Conservation (phyloP, 1,140 invertebrate genomes). For the Drosophila hydei region DNA sequence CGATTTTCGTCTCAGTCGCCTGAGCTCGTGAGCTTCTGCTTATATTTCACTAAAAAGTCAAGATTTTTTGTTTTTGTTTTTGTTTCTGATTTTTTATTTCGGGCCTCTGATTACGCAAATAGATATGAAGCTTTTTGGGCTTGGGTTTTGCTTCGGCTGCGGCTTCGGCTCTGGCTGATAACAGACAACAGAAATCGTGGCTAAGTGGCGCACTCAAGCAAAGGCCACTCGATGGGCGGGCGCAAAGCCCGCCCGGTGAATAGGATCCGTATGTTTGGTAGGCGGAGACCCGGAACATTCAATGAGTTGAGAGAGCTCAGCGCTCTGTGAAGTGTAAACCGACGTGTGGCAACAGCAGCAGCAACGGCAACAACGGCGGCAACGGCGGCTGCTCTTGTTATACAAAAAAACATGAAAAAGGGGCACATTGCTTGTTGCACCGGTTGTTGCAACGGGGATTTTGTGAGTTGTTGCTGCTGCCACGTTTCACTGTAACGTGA, state of each 20-base stretch:
- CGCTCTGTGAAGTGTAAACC: conserved; percentile 66
- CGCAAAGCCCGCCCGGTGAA: conserved; percentile 46
- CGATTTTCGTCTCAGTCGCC: not conserved
- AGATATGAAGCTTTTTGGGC: conserved; percentile 37
- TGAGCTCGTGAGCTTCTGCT: conserved; percentile 8
- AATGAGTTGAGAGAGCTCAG: conserved; percentile 7
- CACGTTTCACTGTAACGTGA: conserved; percentile 72
- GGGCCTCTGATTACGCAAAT: conserved; percentile 57
- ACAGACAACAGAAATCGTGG: conserved; percentile 63
- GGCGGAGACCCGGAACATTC: conserved; percentile 45
- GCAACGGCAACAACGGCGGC: not conserved
- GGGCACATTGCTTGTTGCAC: conserved; percentile 15
- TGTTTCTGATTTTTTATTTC: conserved; percentile 17
- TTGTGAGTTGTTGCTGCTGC: conserved; percentile 18
- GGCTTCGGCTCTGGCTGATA: conserved; percentile 39
- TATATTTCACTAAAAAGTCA: conserved; percentile 5
- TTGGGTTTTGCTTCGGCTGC: not conserved
- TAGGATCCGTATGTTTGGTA: conserved; percentile 45
- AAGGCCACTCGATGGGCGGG: conserved; percentile 38
- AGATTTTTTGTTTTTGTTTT: conserved; percentile 26
- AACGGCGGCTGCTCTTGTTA: not conserved
- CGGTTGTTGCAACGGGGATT: conserved; percentile 12
- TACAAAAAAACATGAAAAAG: not conserved
- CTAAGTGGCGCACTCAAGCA: conserved; percentile 53
- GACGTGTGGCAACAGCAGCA: conserved; percentile 57